Evolutionary conservation across 2,113 vertebrate species (phyloP), one percentile per base, ranked within the genome.

Genomic region (Oreochromis aureus): DNA sequence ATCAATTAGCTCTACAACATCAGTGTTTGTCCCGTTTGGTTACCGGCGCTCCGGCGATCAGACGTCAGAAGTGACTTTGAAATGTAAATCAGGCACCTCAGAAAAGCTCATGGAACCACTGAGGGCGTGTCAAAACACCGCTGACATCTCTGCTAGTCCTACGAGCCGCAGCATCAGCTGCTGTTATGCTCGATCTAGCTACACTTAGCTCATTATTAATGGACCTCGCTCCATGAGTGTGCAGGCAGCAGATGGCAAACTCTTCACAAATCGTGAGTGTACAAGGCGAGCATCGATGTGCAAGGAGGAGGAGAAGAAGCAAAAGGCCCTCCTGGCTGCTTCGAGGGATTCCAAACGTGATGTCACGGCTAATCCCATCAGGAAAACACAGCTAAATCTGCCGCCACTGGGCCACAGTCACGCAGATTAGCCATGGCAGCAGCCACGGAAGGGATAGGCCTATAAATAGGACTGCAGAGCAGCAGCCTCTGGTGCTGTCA

Each of bases 351-450:
- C 92, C 92, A 91, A 94, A 94, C 79, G 80, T 91, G 90, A 94
- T 93, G 94, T 95, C 96, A 95, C 86, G 86, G 86, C 84, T 88
- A 90, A 95, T 96, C 92, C 82, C 87, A 71, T 96, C 93, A 95
- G 91, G 92, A 92, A 85, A 86, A 88, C 85, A 84, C 39, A 63
- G 93, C 82, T 81, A 90, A 94, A 93, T 89, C 89, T 30, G 87
- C 83, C n/a, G 91, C 94, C 88, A 66, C 79, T 44, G 86, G 95
- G 90, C 91, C 78, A 6, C 61, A 82, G 79, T 95, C 95, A 95
- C 84, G 44, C 86, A 94, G 94, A 96, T 95, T 18, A 90, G 80
- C 84, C 55, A 18, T 95, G 94, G 93, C 94, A 95, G 94, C 32
- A 82, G 88, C 87, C 53, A 55, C 18, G 51, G 89, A 86, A n/a